Conservation (phyloP, 2,888 invertebrate species). For the Marronus borbonicus region DNA sequence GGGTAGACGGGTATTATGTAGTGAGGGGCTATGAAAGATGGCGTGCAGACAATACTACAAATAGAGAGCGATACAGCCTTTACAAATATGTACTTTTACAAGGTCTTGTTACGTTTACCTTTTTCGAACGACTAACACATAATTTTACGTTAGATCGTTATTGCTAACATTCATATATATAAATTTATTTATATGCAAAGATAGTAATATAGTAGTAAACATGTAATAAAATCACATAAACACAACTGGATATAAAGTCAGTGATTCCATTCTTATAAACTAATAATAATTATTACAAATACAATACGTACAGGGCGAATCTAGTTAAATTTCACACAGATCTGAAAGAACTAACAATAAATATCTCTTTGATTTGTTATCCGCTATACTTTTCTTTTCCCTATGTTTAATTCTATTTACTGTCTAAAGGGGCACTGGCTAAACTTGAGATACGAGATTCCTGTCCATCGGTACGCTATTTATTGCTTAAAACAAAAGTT, state of each 20-base stretch:
- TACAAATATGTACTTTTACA: conserved; percentile 15
- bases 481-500: background rate
- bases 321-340: conserved; percentile 44
- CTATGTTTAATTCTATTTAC: conserved; percentile 7
- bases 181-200: background rate
- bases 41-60: conserved; percentile 7
- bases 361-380: conserved; percentile 24
- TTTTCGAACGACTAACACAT: conserved; percentile 11
- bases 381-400: background rate
- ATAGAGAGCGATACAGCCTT: conserved; percentile 34
- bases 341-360: conserved; percentile 45
- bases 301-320: conserved; percentile 2
- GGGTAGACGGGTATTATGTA: background rate
- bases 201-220: conserved; percentile 38
- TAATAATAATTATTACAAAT: conserved; percentile 4
- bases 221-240: conserved; percentile 52
- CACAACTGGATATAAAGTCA: conserved; percentile 50
- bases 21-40: background rate
- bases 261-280: conserved; percentile 20
- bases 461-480: conserved; percentile 6
- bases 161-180: conserved; percentile 47
- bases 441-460: conserved; percentile 49
- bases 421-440: conserved; percentile 17
- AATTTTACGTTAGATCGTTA: conserved; percentile 46
- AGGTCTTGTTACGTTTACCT: background rate